A percentile compares a stretch with the other conserved stretches of the same genome.
These are phyloP conservation scores for Cliona cf. orientalis DNA, from an alignment of 37 sponge, comb jelly and placozoan genomes.

Conservation along the genomic window DNA sequence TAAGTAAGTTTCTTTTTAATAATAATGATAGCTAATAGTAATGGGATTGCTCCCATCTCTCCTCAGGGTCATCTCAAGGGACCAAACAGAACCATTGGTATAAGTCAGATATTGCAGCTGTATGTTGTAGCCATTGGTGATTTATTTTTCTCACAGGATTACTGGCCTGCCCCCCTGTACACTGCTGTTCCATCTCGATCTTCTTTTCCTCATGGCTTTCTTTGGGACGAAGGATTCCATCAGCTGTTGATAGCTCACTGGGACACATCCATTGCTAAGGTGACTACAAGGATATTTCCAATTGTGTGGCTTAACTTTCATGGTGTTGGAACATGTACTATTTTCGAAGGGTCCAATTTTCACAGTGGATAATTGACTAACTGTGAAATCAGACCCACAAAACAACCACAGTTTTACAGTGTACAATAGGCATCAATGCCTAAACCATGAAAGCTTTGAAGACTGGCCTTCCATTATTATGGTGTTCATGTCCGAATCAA, in stretches of 20 bases:
- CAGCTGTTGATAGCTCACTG: constrained; percentile 95
- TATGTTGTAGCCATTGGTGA: not conserved
- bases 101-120: constrained; percentile 5
- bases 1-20: too few relatives aligned
- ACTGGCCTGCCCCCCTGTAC: constrained; percentile 78
- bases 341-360: too few relatives aligned
- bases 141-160: constrained; percentile 44
- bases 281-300: not conserved
- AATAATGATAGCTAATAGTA: too few relatives aligned
- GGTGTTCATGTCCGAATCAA: too few relatives aligned
- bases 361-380: too few relatives aligned
- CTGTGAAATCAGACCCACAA: too few relatives aligned
- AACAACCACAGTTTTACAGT: too few relatives aligned
- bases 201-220: constrained; percentile 98
- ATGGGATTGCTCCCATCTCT: too few relatives aligned
- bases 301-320: not conserved
- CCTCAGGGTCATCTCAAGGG: constrained; percentile 39
- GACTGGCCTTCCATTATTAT: too few relatives aligned
- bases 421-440: too few relatives aligned
- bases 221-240: constrained; percentile 99
- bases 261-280: constrained; percentile 83
- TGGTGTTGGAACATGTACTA: too few relatives aligned
- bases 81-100: constrained; percentile 43
- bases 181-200: constrained; percentile 95
- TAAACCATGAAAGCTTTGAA: too few relatives aligned